A percentile compares a stretch with the other conserved stretches of the same genome.
Conservation (phyloP, 2,888 invertebrate species). For the Tridacna gigas region DNA sequence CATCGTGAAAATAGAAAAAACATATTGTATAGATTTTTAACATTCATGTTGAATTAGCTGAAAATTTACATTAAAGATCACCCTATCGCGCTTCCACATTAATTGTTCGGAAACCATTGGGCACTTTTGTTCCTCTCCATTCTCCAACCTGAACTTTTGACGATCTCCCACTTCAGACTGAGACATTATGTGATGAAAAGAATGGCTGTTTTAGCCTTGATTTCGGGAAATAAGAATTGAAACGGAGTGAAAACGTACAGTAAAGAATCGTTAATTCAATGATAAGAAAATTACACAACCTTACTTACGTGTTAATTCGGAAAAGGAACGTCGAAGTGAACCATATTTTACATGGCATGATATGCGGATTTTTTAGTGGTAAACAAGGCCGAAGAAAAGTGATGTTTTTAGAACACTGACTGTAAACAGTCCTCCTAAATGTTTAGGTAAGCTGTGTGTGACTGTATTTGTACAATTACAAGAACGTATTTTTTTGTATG, state of each 20-base stretch:
- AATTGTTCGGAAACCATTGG: conserved; percentile 26
- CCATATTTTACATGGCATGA: conserved; percentile 57
- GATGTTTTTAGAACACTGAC: conserved; percentile 23
- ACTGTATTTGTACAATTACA: too few relatives aligned
- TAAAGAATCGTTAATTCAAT: background rate
- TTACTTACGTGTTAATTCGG: background rate
- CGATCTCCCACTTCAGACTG: conserved; percentile 76
- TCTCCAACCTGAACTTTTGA: conserved; percentile 72
- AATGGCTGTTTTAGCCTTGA: conserved; percentile 78
- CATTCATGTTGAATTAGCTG: background rate
- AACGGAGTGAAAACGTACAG: conserved; percentile 23
- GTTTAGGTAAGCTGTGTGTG: conserved; percentile 27
- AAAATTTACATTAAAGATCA: too few relatives aligned
- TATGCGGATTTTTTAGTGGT: conserved; percentile 27
- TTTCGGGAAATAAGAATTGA: conserved; percentile 72
- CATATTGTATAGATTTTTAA: background rate
- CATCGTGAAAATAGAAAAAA: too few relatives aligned
- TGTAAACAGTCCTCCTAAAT: background rate
- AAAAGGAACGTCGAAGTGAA: conserved; percentile 23
- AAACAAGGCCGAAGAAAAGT: conserved; percentile 16
- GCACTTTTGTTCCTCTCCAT: conserved; percentile 51
- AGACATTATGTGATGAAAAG: conserved; percentile 74
- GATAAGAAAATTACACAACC: background rate
- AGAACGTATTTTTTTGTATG: too few relatives aligned
- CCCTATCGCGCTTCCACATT: background rate